phyloP scores from a whole-genome alignment of 30 jellyfish, hydroid and myxozoan genomes.

The Sanderia malayensis region DNA sequence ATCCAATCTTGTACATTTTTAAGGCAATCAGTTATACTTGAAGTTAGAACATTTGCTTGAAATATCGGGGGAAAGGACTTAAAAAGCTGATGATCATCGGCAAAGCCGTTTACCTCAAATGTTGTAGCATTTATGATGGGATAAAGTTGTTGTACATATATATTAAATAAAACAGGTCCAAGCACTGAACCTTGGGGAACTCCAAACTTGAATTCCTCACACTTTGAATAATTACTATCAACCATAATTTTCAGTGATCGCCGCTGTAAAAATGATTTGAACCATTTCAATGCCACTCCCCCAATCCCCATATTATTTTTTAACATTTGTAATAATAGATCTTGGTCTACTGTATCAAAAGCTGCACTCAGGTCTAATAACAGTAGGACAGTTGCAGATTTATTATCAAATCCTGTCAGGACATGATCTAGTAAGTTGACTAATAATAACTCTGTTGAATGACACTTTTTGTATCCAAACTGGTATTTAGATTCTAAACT shows the following conservation, averaged over 20 bases:
- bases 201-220: conserved; percentile 27
- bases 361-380: conserved; percentile 22
- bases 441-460: conserved; percentile 21
- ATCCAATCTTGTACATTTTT: too few species aligned
- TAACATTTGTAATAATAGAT: conserved; percentile 5
- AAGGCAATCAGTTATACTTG: too few species aligned
- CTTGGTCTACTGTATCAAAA: conserved; percentile 8
- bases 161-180: too few species aligned
- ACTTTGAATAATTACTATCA: conserved; percentile 15
- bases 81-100: too few species aligned
- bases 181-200: conserved; percentile 49
- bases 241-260: conserved; percentile 9
- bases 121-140: too few species aligned
- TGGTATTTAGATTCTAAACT: conserved; percentile 17
- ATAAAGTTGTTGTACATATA: too few species aligned
- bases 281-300: conserved; percentile 14
- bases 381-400: conserved; percentile 15
- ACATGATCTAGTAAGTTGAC: conserved; percentile 31
- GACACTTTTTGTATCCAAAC: conserved; percentile 34
- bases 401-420: conserved; percentile 33
- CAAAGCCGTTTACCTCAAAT: too few species aligned
- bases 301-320: conserved; percentile 4
- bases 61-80: too few species aligned
- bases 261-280: conserved; percentile 24
- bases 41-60: too few species aligned